Conservation (phyloP, 92 coral and sea anemone genomes). For the Nematostella vectensis region DNA sequence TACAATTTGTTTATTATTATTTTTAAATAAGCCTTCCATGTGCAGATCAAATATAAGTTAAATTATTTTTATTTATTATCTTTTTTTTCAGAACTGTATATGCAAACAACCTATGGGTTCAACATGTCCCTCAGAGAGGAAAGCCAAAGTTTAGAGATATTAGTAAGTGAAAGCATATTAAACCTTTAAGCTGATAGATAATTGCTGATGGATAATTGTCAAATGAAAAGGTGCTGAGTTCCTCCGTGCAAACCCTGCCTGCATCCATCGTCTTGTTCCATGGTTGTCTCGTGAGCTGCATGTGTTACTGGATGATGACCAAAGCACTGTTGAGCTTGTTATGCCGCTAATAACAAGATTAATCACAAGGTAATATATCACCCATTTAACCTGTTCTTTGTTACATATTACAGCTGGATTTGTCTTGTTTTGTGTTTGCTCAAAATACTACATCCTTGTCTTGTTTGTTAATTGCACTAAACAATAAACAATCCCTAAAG, state of each 20-base stretch:
- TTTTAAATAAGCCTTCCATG: too few relatives aligned
- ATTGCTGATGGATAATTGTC: not conserved
- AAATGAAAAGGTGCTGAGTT: slow-evolving; percentile 55
- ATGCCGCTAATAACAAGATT: slow-evolving; percentile 57
- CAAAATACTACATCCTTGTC: too few relatives aligned
- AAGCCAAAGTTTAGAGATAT: slow-evolving; percentile 51
- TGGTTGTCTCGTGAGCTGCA: slow-evolving; percentile 87
- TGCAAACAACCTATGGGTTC: slow-evolving; percentile 57
- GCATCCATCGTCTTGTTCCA: slow-evolving; percentile 90
- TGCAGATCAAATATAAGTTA: too few relatives aligned
- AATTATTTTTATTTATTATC: not conserved
- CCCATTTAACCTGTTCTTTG: too few relatives aligned
- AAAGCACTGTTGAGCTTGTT: slow-evolving; percentile 67
- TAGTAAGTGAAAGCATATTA: slow-evolving; percentile 38
- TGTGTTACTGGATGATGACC: slow-evolving; percentile 53
- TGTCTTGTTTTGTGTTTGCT: too few relatives aligned
- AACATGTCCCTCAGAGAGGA: slow-evolving; percentile 54
- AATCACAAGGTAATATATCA: slow-evolving; percentile 53
- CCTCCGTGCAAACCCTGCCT: slow-evolving; percentile 80
- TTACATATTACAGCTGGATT: too few relatives aligned
- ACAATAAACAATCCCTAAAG: too few relatives aligned
- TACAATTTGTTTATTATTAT: too few relatives aligned
- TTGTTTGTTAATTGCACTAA: too few relatives aligned
- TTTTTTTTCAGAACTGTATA: slow-evolving; percentile 40
- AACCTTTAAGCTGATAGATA: not conserved